Base-by-base conservation (phyloP, 2,113 vertebrate genomes). In the Puntigrus tetrazona region DNA sequence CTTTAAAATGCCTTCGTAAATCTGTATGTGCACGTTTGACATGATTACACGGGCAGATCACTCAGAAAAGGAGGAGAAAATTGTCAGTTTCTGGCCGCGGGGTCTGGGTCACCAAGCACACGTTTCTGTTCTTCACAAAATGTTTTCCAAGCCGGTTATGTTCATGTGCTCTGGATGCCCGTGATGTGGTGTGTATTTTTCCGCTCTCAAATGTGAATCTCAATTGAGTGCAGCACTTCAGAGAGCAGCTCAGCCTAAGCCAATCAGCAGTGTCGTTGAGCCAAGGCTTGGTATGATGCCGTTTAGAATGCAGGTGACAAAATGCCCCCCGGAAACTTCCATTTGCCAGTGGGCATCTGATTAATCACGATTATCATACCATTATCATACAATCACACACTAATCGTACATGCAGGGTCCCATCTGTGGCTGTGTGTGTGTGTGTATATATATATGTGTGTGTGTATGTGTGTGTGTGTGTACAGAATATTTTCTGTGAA, bases 341-440 rank as follows among this genome's bases (percentile, higher is more conserved):
- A 89, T 94, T 96, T 95, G 94, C 95, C 93, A 83, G 90, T 93
- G 92, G 93, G 93, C 92, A 95, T 96, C 94, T 96, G 95, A 96
- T 96, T 96, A 96, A 96, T 95, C 93, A 88, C 91, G 93, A 96
- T 96, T 96, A 96, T 95, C 96, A 95, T 96, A 95, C 88, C 84
- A 96, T 97, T 96, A 96, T 96, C 95, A 96, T 95, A 95, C 95
- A 94, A 95, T 96, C 95, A 95, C 92, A 94, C 95, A 78, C 94
- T 94, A 95, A 96, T 96, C 94, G 94, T 95, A 95, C 95, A 94
- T 94, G 31, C 91, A 94, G 91, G 92, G 93, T 92, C 93, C 95
- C 94, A 94, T 95, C 94, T 95, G 95, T 92, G 94, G 87, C 87
- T 73, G 84, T 65, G 85, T 59, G 67, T 86, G 84, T 61, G 83